These are phyloP conservation scores for Pantelozetes paolii DNA, from an alignment of 2,888 invertebrate genomes.

Conservation along the genomic window DNA sequence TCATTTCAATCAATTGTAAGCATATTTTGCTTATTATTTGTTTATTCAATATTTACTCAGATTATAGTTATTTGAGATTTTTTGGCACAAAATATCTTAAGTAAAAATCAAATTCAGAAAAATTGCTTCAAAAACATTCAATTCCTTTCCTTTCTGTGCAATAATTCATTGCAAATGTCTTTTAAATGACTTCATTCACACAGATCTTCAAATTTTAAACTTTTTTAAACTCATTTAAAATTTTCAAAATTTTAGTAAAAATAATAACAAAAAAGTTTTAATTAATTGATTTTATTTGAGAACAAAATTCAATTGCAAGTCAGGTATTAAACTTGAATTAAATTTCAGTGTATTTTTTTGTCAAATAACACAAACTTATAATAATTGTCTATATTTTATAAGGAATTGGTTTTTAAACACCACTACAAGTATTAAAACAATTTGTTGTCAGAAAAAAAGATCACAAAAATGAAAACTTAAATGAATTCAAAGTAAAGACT, in stretches of 20 bases:
- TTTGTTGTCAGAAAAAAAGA: constrained; percentile 13
- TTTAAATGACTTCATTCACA: too few relatives aligned
- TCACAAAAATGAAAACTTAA: constrained; percentile 29
- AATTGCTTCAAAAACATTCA: too few relatives aligned
- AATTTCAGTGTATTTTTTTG: constrained; percentile 3
- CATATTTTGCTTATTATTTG: background rate
- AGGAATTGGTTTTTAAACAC: background rate
- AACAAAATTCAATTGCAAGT: constrained; percentile 23
- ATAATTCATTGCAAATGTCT: too few relatives aligned
- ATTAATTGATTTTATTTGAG: background rate
- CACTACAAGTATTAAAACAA: constrained; percentile 29
- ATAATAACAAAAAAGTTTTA: too few relatives aligned
- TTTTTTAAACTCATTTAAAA: too few relatives aligned
- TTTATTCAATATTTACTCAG: background rate
- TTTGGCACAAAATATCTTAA: too few relatives aligned
- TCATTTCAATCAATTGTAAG: background rate
- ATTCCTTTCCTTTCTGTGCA: too few relatives aligned
- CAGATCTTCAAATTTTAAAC: too few relatives aligned
- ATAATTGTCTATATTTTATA: constrained; percentile 13
- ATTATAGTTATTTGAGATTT: background rate
- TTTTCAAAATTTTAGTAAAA: too few relatives aligned
- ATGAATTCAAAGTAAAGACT: constrained; percentile 11
- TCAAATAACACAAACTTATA: constrained; percentile 16
- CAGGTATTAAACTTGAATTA: constrained; percentile 7
- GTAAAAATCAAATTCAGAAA: too few relatives aligned